These are phyloP conservation scores for Dichetophora obliterata DNA, from an alignment of 2,888 invertebrate genomes.

Conservation along the genomic window DNA sequence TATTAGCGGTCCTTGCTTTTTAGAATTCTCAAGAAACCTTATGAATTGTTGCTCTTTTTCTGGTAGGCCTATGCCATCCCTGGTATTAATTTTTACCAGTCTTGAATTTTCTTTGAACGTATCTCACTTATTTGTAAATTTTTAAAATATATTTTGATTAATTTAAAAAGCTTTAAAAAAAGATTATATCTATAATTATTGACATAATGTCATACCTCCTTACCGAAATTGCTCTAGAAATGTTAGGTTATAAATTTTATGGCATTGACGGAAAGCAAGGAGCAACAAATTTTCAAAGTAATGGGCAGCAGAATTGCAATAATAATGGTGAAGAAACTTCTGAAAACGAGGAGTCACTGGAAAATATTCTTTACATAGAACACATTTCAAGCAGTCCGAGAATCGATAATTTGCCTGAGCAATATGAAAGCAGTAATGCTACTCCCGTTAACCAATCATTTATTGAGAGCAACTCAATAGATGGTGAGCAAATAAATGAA, in stretches of 20 bases:
- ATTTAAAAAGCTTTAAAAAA: background rate
- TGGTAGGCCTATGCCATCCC: too few species aligned
- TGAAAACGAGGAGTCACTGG: slow-evolving; percentile 47
- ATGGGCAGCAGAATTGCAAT: slow-evolving; percentile 35
- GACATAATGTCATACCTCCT: slow-evolving; percentile 63
- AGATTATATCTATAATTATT: background rate
- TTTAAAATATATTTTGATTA: too few species aligned
- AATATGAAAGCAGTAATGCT: background rate
- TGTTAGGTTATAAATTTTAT: slow-evolving; percentile 67
- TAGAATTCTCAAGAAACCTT: too few species aligned
- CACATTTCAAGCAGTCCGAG: background rate
- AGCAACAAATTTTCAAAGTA: slow-evolving; percentile 60
- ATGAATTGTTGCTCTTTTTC: too few species aligned
- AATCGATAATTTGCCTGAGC: background rate
- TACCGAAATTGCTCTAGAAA: slow-evolving; percentile 66
- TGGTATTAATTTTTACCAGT: too few species aligned
- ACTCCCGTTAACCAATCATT: background rate
- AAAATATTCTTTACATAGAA: slow-evolving; percentile 44
- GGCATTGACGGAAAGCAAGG: slow-evolving; percentile 61
- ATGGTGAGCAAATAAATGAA: background rate
- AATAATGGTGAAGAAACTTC: slow-evolving; percentile 1
- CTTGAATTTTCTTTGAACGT: background rate
- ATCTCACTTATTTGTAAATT: background rate
- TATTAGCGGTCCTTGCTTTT: too few species aligned
- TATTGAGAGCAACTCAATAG: background rate